Evolutionary conservation across 1,140 invertebrate species (phyloP).

Genomic region (Reticulitermes speratus): DNA sequence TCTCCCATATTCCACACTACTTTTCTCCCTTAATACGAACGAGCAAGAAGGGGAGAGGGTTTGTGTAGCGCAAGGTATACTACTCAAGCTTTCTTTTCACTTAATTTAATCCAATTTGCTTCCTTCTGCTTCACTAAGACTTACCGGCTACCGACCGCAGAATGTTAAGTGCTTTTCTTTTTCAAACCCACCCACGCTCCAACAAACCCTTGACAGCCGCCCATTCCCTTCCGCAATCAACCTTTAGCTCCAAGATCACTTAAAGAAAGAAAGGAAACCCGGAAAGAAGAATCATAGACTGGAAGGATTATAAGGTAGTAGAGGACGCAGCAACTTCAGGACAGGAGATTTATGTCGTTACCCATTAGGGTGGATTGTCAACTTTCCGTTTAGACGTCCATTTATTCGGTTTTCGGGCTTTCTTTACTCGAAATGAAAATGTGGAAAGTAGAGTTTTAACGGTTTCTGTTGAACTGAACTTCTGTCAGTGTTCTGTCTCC

Average conservation of each 20-base stretch:
- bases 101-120: constrained; percentile 35
- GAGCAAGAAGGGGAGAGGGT: not conserved
- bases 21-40: not conserved
- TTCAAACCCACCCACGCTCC: not conserved
- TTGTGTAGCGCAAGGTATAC: not conserved
- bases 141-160: constrained; percentile 31
- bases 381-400: not conserved
- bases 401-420: not conserved
- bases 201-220: not conserved
- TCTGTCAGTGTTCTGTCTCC: no score
- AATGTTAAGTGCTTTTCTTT: constrained; percentile 34
- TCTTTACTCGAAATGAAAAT: no score
- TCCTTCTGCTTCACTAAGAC: constrained; percentile 24
- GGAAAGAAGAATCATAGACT: not conserved
- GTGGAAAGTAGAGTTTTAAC: no score
- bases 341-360: not conserved
- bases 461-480: no score
- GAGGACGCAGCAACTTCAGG: not conserved
- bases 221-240: not conserved
- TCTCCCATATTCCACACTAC: not conserved
- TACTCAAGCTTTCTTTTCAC: constrained; percentile 32
- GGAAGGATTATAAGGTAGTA: not conserved
- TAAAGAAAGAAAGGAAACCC: not conserved
- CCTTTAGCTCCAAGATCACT: not conserved
- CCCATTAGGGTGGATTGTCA: not conserved